Evolutionary conservation across 2,797 vertebrate genomes (phyloP).

Genomic region (Bovichtus variegatus): DNA sequence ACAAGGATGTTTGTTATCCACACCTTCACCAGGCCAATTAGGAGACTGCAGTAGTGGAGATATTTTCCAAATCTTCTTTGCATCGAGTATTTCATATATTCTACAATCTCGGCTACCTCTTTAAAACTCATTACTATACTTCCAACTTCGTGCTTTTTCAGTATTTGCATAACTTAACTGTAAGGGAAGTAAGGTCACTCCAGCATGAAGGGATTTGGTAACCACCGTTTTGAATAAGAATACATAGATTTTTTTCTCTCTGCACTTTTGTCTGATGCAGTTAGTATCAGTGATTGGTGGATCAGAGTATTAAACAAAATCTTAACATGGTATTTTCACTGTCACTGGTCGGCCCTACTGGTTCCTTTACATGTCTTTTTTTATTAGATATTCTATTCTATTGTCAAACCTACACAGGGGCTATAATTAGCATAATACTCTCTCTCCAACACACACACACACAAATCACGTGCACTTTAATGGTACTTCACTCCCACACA

Average conservation of each 20-base stretch:
- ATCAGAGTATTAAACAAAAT: background rate
- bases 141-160: no score
- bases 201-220: background rate
- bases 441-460: slow-evolving; percentile 43
- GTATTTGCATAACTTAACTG: background rate
- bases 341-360: background rate
- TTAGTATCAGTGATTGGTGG: background rate
- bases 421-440: slow-evolving; percentile 64
- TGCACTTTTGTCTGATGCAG: background rate
- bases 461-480: slow-evolving; percentile 72
- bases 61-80: background rate
- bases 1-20: background rate
- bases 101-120: background rate
- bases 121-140: background rate
- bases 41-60: background rate
- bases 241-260: background rate
- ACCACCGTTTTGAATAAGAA: background rate
- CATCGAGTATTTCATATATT: no score
- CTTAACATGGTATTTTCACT: background rate
- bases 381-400: slow-evolving; percentile 27
- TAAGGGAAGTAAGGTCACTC: slow-evolving; percentile 7
- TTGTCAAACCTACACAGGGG: slow-evolving; percentile 21
- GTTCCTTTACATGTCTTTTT: slow-evolving; percentile 32
- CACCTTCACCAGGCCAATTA: background rate
- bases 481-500: slow-evolving; percentile 79